Base-by-base conservation (phyloP, 2,113 vertebrate species). In the Limnothrissa miodon region DNA sequence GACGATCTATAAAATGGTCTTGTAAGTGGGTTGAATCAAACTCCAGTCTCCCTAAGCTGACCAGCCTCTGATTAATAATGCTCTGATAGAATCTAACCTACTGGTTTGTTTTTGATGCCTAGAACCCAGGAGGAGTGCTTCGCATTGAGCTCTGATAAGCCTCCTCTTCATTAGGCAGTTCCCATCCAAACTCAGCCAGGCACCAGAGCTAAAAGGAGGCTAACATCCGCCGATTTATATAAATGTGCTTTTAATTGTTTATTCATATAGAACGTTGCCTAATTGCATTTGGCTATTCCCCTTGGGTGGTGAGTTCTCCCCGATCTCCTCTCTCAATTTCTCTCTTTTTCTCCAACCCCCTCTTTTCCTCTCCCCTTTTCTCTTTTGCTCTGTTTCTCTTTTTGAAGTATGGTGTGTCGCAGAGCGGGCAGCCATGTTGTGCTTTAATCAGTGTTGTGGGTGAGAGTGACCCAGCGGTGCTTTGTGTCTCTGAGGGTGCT, bases 161-260 rank as follows among this genome's bases (percentile, higher is more conserved):
- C 56, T 13, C 66, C 74, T 87, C 78, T 87, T 88, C 79, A 86
- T 90, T 91, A 62, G 78, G 78, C 84, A 62, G 45, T 48, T 86
- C 87, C 48, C 70, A 42, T 39, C 83, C 86, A 81, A 39, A 84
- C 44, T 25, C 2, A 88, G 88, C 88, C 86, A 80, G 33, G 66
- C 66, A 39, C 66, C 66, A 17, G 88, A 84, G 89, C 92, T 92
- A 90, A 93, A 94, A 94, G 87, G 93, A 93, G 92, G 92, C 92
- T 92, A 93, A 93, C 91, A 90, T 92, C 92, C 81, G 85, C 89
- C 85, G 85, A 89, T 93, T 93, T 91, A 90, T 88, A 92, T 90
- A 91, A 93, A 93, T 94, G 89, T 90, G 92, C 88, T 93, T 94
- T 93, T 92, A 94, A 94, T 94, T 93, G 93, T 90, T 84, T 59